Base-by-base conservation (phyloP, 2,113 vertebrate genomes). In the Rhea americana region DNA sequence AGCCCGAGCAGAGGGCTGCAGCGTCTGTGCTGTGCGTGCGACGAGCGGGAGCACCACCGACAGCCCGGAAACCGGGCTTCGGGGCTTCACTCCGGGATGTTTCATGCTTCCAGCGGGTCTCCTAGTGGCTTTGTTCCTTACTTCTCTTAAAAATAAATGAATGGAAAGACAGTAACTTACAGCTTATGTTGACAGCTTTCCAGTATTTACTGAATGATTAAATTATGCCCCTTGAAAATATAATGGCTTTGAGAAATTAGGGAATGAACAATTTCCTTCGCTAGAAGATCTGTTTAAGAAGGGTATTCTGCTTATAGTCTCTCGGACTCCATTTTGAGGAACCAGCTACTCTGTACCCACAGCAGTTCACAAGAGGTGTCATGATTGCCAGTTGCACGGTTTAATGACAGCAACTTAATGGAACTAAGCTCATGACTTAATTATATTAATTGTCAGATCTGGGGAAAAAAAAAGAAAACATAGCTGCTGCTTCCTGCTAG, bases 1-100 rank as follows among this genome's bases (percentile, higher is more conserved):
- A n/a, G 30, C 32, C 11, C 11, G 43, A 25, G 43, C 0, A 2
- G 68, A 48, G 6, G 18, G 41, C 17, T 65, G n/a, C 9, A 45
- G 14, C 13, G 37, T 37, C 5, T 37, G 7, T 7, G 7, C 43
- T 41, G 18, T 51, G 39, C 0, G 0, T 4, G 12, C 6, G 14
- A 22, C 41, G 15, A n/a, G 32, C 18, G 66, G 18, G 5, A 37
- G 3, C 6, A 3, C 10, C 35, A 26, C 53, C 28, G 39, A 3
- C 19, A 51, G n/a, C 25, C 7, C 25, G 45, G n/a, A 61, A 87
- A 80, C 59, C 16, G 8, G 9, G 7, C 50, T 81, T 39, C 50
- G 22, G 19, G 70, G 35, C 8, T 22, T 4, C 11, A 26, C 30
- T 48, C 48, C 17, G 9, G 26, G 11, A 13, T 13, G 26, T 43